Evolutionary conservation across 2,797 vertebrate genomes (phyloP), one percentile per base, ranked within the genome.

Genomic region (Kryptolebias ocellatus): DNA sequence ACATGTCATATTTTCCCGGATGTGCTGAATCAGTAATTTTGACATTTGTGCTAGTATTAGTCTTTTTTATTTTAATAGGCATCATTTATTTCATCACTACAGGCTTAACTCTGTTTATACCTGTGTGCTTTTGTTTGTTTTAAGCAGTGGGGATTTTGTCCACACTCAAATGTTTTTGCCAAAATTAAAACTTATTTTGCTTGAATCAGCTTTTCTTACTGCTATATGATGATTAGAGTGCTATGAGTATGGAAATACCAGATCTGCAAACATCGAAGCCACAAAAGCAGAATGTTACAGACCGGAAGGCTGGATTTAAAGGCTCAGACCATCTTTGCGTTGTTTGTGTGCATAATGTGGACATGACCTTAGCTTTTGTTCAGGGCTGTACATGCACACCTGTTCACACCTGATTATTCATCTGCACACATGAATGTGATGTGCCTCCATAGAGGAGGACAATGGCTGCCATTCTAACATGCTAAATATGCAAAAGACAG

Each of bases 341-440:
- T 29, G 60, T 63, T 14, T 64, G 61, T 70, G 57, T 63, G 56
- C 45, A 27, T 9, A 53, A 15, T 47, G 2, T 44, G 39, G 50
- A 34, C 12, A 49, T 4, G 55, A 53, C 2, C 44, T 20, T 9
- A 46, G 58, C 53, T 54, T 44, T 28, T 51, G 45, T 72, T 64
- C 50, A 0, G 9, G 47, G 27, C 29, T 31, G 15, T 17, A 37
- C 28, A 49, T 44, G 28, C 29, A 29, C 61, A 55, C 44, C 31
- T 68, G 63, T 63, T 47, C 52, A 64, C 71, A 64, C 60, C 53
- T 55, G 47, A 0, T 24, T 39, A 70, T 76, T 56, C 27, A 63
- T 24, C 51, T 0, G 60, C 55, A 78, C 69, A 70, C 64, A 37
- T 17, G 49, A 18, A 67, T 0, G 1, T 45, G 46, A 31, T 59